A percentile compares a stretch with the other conserved stretches of the same genome.
These are phyloP conservation scores for Babylonia areolata DNA, from an alignment of 1,140 invertebrate genomes.

Conservation along the genomic window DNA sequence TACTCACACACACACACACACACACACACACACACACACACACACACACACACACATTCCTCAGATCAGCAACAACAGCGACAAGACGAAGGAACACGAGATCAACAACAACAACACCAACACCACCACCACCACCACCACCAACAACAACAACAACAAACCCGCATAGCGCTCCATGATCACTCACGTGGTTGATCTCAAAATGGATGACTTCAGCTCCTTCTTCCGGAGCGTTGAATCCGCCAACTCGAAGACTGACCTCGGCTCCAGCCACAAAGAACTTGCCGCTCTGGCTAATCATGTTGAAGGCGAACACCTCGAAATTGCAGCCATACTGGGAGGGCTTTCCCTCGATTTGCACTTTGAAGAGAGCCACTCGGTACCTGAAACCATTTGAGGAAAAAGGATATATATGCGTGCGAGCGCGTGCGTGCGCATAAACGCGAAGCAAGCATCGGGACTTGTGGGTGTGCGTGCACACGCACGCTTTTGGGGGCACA, in stretches of 20 bases:
- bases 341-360: background rate
- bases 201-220: background rate
- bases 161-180: too few species aligned
- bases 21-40: too few species aligned
- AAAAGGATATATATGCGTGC: too few species aligned
- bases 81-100: too few species aligned
- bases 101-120: too few species aligned
- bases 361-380: background rate
- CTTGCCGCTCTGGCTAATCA: background rate
- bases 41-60: too few species aligned
- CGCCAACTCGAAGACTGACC: background rate
- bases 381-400: background rate
- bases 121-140: background rate
- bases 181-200: slow-evolving; percentile 10
- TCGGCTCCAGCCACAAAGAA: background rate
- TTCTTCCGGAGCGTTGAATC: background rate
- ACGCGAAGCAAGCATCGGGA: too few species aligned
- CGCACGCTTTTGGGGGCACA: too few species aligned
- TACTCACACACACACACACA: too few species aligned
- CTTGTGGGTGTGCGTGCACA: too few species aligned
- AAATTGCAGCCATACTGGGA: background rate
- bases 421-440: too few species aligned
- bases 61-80: too few species aligned
- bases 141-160: background rate
- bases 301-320: slow-evolving; percentile 16